phyloP scores from a whole-genome alignment of 37 sponge, comb jelly and placozoan genomes.

The Ephydatia muelleri region DNA sequence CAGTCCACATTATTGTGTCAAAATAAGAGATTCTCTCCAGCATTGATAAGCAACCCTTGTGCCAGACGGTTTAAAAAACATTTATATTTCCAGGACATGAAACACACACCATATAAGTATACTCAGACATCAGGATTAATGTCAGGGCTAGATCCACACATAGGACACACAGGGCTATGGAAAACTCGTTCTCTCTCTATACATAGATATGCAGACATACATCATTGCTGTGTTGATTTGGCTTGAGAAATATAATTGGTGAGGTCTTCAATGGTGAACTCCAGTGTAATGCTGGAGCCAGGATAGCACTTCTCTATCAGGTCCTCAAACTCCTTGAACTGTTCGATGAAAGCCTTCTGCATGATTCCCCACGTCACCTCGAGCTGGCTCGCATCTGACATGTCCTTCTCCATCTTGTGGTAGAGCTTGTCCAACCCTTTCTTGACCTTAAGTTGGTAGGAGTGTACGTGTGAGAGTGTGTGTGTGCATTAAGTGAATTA shows the following conservation, averaged over 20 bases:
- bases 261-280: conserved; percentile 76
- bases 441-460: conserved; percentile 58
- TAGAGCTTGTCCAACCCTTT: conserved; percentile 87
- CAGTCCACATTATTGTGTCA: too few relatives aligned
- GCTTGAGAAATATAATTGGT: conserved; percentile 46
- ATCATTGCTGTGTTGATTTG: background rate
- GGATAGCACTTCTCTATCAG: conserved; percentile 86
- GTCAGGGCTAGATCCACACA: background rate
- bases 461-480: conserved; percentile 18
- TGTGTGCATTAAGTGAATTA: too few relatives aligned
- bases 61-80: too few relatives aligned
- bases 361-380: conserved; percentile 90
- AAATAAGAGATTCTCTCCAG: too few relatives aligned
- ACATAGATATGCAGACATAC: too few relatives aligned
- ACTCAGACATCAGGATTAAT: background rate
- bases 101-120: background rate
- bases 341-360: conserved; percentile 86
- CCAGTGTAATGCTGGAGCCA: conserved; percentile 77
- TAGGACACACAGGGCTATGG: background rate
- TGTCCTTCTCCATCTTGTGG: conserved; percentile 85
- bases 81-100: too few relatives aligned
- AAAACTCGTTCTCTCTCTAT: too few relatives aligned
- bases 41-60: too few relatives aligned
- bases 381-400: conserved; percentile 77
- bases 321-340: conserved; percentile 56